Conservation (phyloP, 2,113 vertebrate species). For the Chaetorhynchus papuensis region DNA sequence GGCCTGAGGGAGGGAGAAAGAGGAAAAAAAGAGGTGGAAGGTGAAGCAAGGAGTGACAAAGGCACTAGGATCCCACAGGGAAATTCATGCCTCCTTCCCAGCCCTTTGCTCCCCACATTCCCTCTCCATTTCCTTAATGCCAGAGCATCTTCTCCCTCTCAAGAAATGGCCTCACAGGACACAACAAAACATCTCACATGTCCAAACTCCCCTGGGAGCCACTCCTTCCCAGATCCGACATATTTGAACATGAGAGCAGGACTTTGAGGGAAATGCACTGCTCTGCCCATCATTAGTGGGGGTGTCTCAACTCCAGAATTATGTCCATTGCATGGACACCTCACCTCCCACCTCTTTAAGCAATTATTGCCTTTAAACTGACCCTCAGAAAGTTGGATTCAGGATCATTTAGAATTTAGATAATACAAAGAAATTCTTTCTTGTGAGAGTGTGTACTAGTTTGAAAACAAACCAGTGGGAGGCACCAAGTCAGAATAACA, state of each 20-base stretch:
- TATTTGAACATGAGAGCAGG: not conserved
- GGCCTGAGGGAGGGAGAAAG: not conserved
- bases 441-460: too few species aligned
- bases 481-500: too few species aligned
- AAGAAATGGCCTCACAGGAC: not conserved
- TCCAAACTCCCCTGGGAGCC: too few species aligned
- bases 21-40: not conserved
- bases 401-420: too few species aligned
- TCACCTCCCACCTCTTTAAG: not conserved
- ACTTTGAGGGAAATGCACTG: not conserved
- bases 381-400: not conserved
- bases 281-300: not conserved
- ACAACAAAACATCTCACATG: not conserved
- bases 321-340: not conserved
- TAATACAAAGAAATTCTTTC: too few species aligned
- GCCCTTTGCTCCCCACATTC: not conserved
- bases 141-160: not conserved
- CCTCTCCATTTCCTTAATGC: not conserved
- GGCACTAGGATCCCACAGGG: not conserved
- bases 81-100: not conserved
- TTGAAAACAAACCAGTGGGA: too few species aligned
- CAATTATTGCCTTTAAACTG: not conserved
- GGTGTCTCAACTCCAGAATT: not conserved
- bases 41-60: not conserved
- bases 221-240: rapidly evolving